These are phyloP conservation scores for Drepana arcuata DNA, from an alignment of 1,140 invertebrate species.

Conservation along the genomic window DNA sequence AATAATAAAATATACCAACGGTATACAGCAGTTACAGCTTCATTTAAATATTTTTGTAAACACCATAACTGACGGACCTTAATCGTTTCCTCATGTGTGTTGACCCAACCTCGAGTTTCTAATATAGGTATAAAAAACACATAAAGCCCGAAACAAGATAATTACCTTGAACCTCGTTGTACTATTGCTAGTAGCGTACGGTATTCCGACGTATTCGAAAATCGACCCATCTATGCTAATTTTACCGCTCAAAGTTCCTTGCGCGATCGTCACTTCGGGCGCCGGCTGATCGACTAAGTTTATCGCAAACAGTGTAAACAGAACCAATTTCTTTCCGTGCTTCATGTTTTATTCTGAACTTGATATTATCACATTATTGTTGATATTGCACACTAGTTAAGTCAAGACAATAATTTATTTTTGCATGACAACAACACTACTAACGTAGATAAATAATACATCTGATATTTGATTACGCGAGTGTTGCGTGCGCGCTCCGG, in stretches of 20 bases:
- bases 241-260: slow-evolving; percentile 41
- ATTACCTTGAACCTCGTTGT: slow-evolving; percentile 43
- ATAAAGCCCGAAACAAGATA: neutral
- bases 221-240: slow-evolving; percentile 42
- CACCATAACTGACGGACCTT: no score
- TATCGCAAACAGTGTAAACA: slow-evolving; percentile 31
- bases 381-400: slow-evolving; percentile 2
- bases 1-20: neutral
- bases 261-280: slow-evolving; percentile 29
- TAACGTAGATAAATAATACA: neutral
- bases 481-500: slow-evolving; percentile 3
- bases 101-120: no score
- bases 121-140: neutral
- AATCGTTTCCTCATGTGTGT: no score
- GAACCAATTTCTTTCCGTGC: slow-evolving; percentile 18
- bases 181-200: slow-evolving; percentile 42
- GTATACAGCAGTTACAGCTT: neutral
- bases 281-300: slow-evolving; percentile 39
- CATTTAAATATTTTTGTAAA: neutral
- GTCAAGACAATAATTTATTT: neutral
- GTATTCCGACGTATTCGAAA: slow-evolving; percentile 54
- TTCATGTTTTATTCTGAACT: slow-evolving; percentile 17
- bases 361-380: neutral
- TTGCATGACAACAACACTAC: neutral
- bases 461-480: slow-evolving; percentile 5